phyloP scores from a whole-genome alignment of 2,113 vertebrate genomes.

The Hippoglossus stenolepis region DNA sequence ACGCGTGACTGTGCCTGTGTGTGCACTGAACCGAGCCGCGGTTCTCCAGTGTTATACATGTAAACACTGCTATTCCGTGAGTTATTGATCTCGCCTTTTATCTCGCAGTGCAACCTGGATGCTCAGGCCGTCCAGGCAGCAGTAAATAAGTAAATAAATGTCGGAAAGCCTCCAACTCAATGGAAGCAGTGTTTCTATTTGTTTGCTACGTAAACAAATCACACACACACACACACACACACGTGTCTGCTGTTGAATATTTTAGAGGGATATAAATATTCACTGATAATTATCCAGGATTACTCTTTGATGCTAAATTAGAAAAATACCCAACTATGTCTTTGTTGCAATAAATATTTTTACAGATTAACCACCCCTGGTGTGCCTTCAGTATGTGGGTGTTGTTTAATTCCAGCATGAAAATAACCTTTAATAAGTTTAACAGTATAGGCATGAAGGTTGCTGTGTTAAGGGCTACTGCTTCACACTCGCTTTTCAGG shows the following conservation, averaged over 20 bases:
- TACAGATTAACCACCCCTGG: neutral
- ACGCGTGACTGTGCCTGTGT: slow-evolving; percentile 9
- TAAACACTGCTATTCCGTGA: slow-evolving; percentile 38
- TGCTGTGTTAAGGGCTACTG: slow-evolving; percentile 37
- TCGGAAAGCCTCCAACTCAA: neutral
- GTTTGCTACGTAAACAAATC: slow-evolving; percentile 13
- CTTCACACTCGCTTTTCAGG: slow-evolving; percentile 52
- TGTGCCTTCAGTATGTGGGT: slow-evolving; percentile 11
- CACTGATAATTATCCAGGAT: slow-evolving; percentile 18
- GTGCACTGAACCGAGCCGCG: slow-evolving; percentile 29
- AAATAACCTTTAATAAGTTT: slow-evolving; percentile 38
- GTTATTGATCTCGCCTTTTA: slow-evolving; percentile 52
- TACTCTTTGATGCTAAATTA: slow-evolving; percentile 18
- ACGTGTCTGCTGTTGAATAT: neutral
- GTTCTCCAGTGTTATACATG: slow-evolving; percentile 35
- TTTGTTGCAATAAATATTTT: slow-evolving; percentile 20
- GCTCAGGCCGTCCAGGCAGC: neutral
- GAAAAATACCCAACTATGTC: neutral
- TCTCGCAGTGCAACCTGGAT: slow-evolving; percentile 24
- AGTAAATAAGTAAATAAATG: slow-evolving; percentile 27
- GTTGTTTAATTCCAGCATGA: slow-evolving; percentile 15
- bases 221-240: slow-evolving; percentile 32
- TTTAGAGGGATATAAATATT: slow-evolving; percentile 39
- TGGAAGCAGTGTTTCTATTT: slow-evolving; percentile 1
- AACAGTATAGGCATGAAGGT: slow-evolving; percentile 16